Evolutionary conservation across 2,888 invertebrate genomes (phyloP).

Genomic region (Coenonympha glycerion): DNA sequence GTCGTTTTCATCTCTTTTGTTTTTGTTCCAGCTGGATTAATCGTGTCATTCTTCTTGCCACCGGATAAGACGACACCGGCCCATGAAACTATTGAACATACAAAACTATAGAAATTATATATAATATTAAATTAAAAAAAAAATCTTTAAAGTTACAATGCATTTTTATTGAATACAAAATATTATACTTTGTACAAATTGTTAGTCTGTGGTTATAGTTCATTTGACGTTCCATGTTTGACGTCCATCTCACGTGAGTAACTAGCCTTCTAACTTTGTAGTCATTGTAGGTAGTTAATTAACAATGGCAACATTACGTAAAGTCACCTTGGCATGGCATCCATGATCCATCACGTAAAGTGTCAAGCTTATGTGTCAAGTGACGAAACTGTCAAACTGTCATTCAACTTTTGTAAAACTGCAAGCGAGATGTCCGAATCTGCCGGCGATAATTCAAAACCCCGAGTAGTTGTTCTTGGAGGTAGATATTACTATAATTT

Average conservation of each 20-base stretch:
- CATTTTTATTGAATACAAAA: no score
- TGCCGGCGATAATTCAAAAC: conserved; percentile 68
- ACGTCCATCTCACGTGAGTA: no score
- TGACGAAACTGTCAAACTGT: conserved; percentile 30
- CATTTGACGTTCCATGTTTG: no score
- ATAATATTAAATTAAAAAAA: not conserved
- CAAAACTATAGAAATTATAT: conserved; percentile 3
- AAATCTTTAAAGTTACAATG: not conserved
- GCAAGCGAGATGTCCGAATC: conserved; percentile 62
- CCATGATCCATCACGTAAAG: conserved; percentile 21
- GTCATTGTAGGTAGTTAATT: no score
- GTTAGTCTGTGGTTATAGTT: no score
- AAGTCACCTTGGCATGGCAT: conserved; percentile 20
- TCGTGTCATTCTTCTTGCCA: conserved; percentile 47
- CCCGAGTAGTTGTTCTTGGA: conserved; percentile 67
- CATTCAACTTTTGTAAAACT: conserved; percentile 43
- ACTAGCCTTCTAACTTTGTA: not conserved
- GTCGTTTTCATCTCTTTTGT: conserved; percentile 26
- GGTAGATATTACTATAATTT: conserved; percentile 43
- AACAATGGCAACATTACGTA: conserved; percentile 9
- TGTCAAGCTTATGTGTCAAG: conserved; percentile 30
- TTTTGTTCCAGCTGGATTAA: conserved; percentile 51
- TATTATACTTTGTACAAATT: no score
- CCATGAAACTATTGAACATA: conserved; percentile 2
- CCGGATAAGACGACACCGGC: conserved; percentile 30